Conservation (phyloP, 1,140 invertebrate species). For the Bombus pascuorum region DNA sequence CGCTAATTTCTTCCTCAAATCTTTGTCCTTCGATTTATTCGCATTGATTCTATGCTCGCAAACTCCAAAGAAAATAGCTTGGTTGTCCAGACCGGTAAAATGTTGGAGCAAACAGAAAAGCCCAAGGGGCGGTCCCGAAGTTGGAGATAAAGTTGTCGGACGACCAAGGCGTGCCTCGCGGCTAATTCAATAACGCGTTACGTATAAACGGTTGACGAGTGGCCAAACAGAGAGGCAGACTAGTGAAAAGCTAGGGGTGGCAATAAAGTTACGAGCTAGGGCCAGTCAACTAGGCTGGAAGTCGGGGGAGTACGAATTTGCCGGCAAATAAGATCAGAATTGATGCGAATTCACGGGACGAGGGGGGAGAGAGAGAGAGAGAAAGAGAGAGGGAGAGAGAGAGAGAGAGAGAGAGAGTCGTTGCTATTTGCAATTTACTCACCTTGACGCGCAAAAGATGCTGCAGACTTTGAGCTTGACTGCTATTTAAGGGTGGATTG, state of each 20-base stretch:
- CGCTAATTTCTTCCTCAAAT: too few species aligned
- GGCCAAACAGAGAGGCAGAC: conserved; percentile 23
- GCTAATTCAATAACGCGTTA: conserved; percentile 39
- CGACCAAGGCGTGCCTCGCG: not conserved
- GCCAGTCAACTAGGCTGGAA: not conserved
- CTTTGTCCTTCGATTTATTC: too few species aligned
- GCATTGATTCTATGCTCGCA: too few species aligned
- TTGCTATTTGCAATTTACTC: conserved; percentile 67
- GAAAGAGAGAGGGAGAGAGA: not conserved
- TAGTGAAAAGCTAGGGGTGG: not conserved
- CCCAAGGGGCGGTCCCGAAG: too few species aligned
- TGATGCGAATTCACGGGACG: conserved; percentile 31
- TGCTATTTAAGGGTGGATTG: conserved; percentile 81
- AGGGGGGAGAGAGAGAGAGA: not conserved
- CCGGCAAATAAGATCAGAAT: conserved; percentile 47
- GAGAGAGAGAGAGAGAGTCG: not conserved
- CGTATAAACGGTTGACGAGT: conserved; percentile 8
- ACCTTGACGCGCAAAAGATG: conserved; percentile 82
- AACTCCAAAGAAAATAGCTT: not conserved
- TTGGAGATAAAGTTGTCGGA: not conserved
- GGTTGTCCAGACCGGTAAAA: not conserved
- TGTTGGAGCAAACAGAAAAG: not conserved
- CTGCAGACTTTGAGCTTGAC: conserved; percentile 79
- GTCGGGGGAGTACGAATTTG: not conserved
- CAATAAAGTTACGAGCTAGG: conserved; percentile 4